phyloP scores from a whole-genome alignment of 2,888 invertebrate species.

The Palloptera scutellata region DNA sequence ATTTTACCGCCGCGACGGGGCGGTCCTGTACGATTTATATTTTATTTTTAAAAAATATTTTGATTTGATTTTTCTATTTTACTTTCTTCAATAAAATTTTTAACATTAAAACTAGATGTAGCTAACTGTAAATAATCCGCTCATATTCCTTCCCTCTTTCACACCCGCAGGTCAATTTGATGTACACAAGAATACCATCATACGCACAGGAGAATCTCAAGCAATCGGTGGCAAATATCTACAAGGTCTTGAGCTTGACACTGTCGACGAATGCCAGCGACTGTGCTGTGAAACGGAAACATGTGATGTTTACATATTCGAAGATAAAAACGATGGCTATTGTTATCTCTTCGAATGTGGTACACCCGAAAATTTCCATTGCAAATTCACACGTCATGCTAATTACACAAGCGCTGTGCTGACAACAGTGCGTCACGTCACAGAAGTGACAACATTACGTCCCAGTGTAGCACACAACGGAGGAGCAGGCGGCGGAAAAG shows the following conservation, averaged over 20 bases:
- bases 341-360: constrained; percentile 94
- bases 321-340: constrained; percentile 84
- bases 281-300: constrained; percentile 86
- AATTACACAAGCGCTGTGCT: constrained; percentile 89
- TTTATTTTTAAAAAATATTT: too few species aligned
- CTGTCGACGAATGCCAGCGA: constrained; percentile 82
- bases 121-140: too few species aligned
- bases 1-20: too few species aligned
- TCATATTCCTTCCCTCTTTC: constrained; percentile 1
- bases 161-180: constrained; percentile 69
- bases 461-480: constrained; percentile 36
- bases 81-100: too few species aligned
- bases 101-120: too few species aligned
- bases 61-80: too few species aligned
- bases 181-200: constrained; percentile 87
- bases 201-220: constrained; percentile 87
- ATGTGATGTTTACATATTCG: constrained; percentile 92
- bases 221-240: constrained; percentile 89
- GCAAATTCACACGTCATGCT: constrained; percentile 88
- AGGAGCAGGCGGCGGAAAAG: constrained; percentile 7
- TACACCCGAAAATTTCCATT: constrained; percentile 87
- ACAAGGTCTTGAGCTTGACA: constrained; percentile 83
- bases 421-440: constrained; percentile 67
- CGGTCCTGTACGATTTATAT: too few species aligned
- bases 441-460: constrained; percentile 50